Percentiles rank a stretch among this genome's conserved stretches.
Conservation (phyloP, 2,797 vertebrate genomes). For the Eurystomus glaucurus region DNA sequence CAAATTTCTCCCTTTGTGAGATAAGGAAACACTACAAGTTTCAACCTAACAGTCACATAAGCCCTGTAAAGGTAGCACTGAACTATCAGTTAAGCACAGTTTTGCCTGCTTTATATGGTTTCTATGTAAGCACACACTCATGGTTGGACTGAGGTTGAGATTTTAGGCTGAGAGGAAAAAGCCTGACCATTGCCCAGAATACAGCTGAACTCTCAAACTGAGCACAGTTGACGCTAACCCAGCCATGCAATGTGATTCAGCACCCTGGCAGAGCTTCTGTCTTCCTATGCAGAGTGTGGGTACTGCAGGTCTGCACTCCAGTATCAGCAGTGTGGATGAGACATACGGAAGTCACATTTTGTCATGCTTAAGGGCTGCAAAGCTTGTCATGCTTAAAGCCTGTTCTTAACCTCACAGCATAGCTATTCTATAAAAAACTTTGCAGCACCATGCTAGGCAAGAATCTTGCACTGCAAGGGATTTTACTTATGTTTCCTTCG, state of each 20-base stretch:
- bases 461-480: background rate
- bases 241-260: background rate
- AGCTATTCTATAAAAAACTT: background rate
- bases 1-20: background rate
- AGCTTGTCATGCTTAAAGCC: background rate
- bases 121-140: background rate
- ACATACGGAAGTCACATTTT: background rate
- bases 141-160: background rate
- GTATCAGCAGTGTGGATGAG: background rate
- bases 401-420: background rate
- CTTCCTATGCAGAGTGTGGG: background rate
- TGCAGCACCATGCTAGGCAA: background rate
- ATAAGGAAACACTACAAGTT: background rate
- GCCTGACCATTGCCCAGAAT: background rate
- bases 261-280: background rate
- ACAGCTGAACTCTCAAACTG: background rate
- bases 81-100: background rate
- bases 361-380: background rate
- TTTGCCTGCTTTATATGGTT: background rate
- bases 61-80: background rate
- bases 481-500: background rate
- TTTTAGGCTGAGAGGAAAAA: background rate
- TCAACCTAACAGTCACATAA: background rate
- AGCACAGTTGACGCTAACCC: fast-evolving
- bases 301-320: background rate